Evolutionary conservation across 2,113 vertebrate species (phyloP), one percentile per base, ranked within the genome.

Genomic region (Nansenia antarctica): DNA sequence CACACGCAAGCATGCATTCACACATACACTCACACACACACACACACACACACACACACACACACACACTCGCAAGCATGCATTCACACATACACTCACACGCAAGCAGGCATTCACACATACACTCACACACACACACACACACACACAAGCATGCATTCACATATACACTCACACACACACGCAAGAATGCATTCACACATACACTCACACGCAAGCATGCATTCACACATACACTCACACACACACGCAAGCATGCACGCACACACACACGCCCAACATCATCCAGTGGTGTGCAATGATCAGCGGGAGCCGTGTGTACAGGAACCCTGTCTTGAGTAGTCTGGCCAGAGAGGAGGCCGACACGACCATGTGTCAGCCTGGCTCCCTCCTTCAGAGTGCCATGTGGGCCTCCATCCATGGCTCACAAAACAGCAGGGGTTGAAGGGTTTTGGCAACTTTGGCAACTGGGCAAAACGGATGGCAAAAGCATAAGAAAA

Each of bases 101-200:
- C 61, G 2, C 60, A 39, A 34, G 5, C 61, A 62, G 9, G 42
- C 34, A 62, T n/a, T n/a, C n/a, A n/a, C n/a, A n/a, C n/a, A n/a
- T n/a, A n/a, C n/a, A n/a, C n/a, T n/a, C 42, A 52, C 27, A 65
- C 24, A 65, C 29, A 65, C 42, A 52, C 42, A 65, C 27, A 29
- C 62, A 52, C 62, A 65, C 27, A 32, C 9, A n/a, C n/a, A n/a
- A n/a, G n/a, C n/a, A n/a, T n/a, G n/a, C n/a, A n/a, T n/a, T n/a
- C n/a, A n/a, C n/a, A n/a, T n/a, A n/a, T 27, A n/a, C 22, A 42
- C 39, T 5, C 11, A 63, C 45, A 66, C 45, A 52, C 7, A 22
- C 11, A 27, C 15, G 31, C 35, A n/a, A n/a, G n/a, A n/a, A n/a
- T n/a, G n/a, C 30, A 60, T 30, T 31, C 60, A 26, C 20, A 2